Conservation (phyloP, 2,797 vertebrate genomes). For the Otolemur crassicaudatus region DNA sequence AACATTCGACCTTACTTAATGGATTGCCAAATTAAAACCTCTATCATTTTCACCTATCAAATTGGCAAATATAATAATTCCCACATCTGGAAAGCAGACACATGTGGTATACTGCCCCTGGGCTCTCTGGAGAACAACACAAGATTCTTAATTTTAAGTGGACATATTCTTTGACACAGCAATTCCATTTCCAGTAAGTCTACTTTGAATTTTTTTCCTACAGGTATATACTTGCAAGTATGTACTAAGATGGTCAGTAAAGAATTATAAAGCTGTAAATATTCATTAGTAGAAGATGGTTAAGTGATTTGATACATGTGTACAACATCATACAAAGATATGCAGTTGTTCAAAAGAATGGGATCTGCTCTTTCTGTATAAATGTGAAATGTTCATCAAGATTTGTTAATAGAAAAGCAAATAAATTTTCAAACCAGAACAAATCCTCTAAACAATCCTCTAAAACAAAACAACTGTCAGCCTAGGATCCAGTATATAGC, state of each 20-base stretch:
- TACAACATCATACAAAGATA: not conserved
- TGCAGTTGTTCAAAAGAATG: not conserved
- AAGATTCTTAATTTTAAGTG: not conserved
- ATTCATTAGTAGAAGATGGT: not conserved
- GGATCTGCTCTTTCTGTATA: not conserved
- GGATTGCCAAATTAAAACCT: not conserved
- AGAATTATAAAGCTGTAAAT: not conserved
- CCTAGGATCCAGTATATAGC: too few relatives aligned
- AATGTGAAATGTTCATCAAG: not conserved
- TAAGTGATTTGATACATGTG: not conserved
- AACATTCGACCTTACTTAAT: not conserved
- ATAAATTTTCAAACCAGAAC: not conserved
- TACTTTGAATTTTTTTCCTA: not conserved
- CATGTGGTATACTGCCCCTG: fast-evolving
- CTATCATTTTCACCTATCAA: not conserved
- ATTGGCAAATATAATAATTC: not conserved
- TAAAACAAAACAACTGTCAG: too few relatives aligned
- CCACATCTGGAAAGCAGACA: not conserved
- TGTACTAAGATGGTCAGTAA: not conserved
- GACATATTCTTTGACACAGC: not conserved
- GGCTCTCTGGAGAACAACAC: not conserved
- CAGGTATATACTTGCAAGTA: not conserved
- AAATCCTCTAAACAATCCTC: too few relatives aligned
- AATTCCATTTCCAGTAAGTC: not conserved
- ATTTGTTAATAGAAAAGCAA: not conserved